Percentiles rank a stretch among this genome's conserved stretches.
phyloP scores from a whole-genome alignment of 1,140 invertebrate species.

The Nasonia vitripennis region DNA sequence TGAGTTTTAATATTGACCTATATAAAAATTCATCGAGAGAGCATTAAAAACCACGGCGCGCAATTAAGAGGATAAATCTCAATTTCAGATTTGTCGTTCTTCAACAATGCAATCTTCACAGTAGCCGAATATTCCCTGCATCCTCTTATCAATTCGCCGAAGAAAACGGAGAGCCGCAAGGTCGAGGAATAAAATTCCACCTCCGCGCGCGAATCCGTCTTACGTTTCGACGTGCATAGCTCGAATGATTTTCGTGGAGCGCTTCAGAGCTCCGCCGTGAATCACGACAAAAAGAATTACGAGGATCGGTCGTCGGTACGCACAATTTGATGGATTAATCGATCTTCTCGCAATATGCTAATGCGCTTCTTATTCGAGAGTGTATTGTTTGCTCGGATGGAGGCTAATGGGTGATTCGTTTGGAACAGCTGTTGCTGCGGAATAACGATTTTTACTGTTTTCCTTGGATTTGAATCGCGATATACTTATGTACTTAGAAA shows the following conservation, averaged over 20 bases:
- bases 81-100: background rate
- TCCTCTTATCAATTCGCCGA: no score
- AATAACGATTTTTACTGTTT: background rate
- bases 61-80: background rate
- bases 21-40: background rate
- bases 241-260: background rate
- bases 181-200: background rate
- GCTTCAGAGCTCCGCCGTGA: background rate
- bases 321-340: slow-evolving; percentile 18
- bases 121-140: background rate
- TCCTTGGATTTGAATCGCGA: background rate
- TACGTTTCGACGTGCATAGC: background rate
- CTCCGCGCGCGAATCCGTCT: background rate
- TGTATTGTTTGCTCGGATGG: background rate
- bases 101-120: no score
- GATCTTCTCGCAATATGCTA: slow-evolving; percentile 30
- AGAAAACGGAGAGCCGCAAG: background rate
- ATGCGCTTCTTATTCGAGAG: background rate
- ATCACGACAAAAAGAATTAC: slow-evolving; percentile 1
- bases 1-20: background rate
- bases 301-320: background rate
- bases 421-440: background rate
- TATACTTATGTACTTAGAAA: no score
- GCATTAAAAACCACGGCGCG: no score
- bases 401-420: no score